Percentiles rank a stretch among this genome's conserved stretches.
Conservation (phyloP, 2,888 invertebrate genomes). For the Pammene aurita region DNA sequence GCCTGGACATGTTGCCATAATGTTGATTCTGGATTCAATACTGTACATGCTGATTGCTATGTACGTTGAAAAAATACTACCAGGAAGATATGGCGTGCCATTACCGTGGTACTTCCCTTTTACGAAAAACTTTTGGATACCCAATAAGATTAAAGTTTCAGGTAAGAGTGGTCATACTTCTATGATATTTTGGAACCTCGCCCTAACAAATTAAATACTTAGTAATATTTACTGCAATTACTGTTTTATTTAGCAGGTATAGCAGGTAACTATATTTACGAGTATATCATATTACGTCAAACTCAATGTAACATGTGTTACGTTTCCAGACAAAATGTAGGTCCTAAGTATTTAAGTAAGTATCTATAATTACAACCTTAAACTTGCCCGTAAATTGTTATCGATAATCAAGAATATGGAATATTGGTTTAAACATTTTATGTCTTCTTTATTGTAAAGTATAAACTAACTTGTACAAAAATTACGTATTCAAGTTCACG, state of each 20-base stretch:
- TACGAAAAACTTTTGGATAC: slow-evolving; percentile 83
- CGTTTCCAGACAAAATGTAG: background rate
- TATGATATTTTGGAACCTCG: too few relatives aligned
- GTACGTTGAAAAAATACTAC: slow-evolving; percentile 93
- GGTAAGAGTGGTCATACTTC: slow-evolving; percentile 53
- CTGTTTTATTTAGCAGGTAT: too few relatives aligned
- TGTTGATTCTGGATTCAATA: slow-evolving; percentile 87
- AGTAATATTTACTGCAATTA: too few relatives aligned
- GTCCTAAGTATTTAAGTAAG: background rate
- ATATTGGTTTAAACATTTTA: too few relatives aligned
- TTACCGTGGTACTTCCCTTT: slow-evolving; percentile 93
- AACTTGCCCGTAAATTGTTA: too few relatives aligned
- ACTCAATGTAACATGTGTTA: background rate
- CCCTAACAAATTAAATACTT: too few relatives aligned
- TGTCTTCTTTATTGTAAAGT: too few relatives aligned
- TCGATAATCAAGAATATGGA: too few relatives aligned
- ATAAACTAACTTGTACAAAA: background rate
- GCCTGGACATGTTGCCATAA: slow-evolving; percentile 87
- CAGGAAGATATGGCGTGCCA: slow-evolving; percentile 93
- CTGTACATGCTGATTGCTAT: slow-evolving; percentile 90
- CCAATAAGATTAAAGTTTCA: slow-evolving; percentile 62
- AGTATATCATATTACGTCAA: too few relatives aligned
- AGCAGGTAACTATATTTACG: too few relatives aligned
- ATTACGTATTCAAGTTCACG: slow-evolving; percentile 1
- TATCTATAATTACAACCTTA: background rate